Evolutionary conservation across 2,113 vertebrate species (phyloP).

Genomic region (Platanista minor): DNA sequence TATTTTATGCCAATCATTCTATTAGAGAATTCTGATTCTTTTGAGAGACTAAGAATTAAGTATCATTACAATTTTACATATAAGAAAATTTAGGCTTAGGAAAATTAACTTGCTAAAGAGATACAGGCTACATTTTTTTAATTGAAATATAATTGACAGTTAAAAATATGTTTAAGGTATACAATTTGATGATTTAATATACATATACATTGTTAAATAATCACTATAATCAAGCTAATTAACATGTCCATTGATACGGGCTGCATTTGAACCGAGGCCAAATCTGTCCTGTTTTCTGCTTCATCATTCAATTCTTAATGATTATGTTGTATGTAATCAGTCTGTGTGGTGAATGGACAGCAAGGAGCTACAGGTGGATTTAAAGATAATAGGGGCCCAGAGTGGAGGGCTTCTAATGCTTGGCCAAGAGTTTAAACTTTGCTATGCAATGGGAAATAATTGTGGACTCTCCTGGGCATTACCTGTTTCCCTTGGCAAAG

Average conservation of each 20-base stretch:
- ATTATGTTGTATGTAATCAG: not conserved
- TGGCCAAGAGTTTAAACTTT: not conserved
- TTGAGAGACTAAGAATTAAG: not conserved
- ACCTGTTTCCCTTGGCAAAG: not conserved
- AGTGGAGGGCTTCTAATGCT: not conserved
- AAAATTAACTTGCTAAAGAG: slow-evolving; percentile 15
- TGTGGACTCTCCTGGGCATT: not conserved
- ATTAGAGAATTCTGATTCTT: not conserved
- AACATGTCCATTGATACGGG: not conserved
- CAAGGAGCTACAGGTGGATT: not conserved
- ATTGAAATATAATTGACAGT: not conserved
- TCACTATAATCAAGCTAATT: not conserved
- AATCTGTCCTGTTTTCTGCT: not conserved
- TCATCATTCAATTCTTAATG: not conserved
- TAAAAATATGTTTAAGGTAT: not conserved
- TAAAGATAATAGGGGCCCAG: not conserved
- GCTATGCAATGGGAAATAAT: not conserved
- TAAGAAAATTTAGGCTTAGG: not conserved
- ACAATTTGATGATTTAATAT: not conserved
- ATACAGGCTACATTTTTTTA: not conserved
- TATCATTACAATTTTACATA: not conserved
- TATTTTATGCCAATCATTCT: not conserved
- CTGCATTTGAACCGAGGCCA: not conserved
- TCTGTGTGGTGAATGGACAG: not conserved
- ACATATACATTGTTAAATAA: not conserved